A percentile compares a stretch with the other conserved stretches of the same genome.
These are phyloP conservation scores for Anthoscopus minutus DNA, from an alignment of 2,113 vertebrate genomes.

Conservation along the genomic window DNA sequence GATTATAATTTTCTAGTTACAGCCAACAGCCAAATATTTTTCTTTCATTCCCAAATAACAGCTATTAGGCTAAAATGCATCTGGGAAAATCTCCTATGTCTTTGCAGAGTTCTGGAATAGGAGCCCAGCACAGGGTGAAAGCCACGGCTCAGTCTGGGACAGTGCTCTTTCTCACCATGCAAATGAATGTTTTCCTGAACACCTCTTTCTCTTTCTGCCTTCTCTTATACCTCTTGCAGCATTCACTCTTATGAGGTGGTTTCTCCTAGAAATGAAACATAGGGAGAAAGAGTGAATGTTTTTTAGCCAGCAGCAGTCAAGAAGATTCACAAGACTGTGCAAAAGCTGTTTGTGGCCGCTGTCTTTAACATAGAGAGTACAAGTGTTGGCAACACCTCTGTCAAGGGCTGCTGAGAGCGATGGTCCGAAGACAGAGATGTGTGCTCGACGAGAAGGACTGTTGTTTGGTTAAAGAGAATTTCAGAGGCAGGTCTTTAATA, in stretches of 20 bases:
- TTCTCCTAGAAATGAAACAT: background rate
- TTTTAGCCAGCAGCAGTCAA: background rate
- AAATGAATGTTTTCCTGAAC: background rate
- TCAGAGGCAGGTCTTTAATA: background rate
- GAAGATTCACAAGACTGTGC: background rate
- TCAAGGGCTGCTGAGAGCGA: background rate
- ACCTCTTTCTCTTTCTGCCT: background rate
- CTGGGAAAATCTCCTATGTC: background rate
- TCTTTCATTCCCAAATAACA: constrained; percentile 14
- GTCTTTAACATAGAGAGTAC: background rate
- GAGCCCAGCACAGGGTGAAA: background rate
- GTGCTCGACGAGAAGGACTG: background rate
- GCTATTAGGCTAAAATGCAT: constrained; percentile 5
- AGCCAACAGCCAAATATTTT: constrained; percentile 14
- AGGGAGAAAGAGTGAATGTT: background rate
- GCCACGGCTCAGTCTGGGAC: background rate
- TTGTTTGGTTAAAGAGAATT: background rate
- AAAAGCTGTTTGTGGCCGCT: background rate
- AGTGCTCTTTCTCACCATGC: background rate
- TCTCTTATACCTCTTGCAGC: background rate
- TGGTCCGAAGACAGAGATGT: background rate
- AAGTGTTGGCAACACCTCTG: background rate
- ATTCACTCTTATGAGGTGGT: background rate
- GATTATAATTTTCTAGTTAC: constrained; percentile 40
- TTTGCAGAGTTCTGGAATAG: background rate